Evolutionary conservation across 2,888 invertebrate species (phyloP), one percentile per base, ranked within the genome.

Genomic region (Amorpha juglandis): DNA sequence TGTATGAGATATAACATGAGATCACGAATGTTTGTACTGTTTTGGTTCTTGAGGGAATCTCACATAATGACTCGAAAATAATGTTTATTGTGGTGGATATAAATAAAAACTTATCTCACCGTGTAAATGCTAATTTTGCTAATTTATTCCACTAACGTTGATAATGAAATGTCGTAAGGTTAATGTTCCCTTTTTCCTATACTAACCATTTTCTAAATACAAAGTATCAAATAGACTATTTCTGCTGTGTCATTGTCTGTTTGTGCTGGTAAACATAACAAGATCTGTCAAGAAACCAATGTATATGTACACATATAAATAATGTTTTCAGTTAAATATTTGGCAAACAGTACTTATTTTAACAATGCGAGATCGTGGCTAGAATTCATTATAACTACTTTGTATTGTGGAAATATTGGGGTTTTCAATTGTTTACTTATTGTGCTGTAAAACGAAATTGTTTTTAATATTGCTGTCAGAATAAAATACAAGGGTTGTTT

Each of bases 301-400:
- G 33, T 33, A 14, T 33, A 52, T 27, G 33, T 33, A 14, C 33
- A n/a, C 8, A n/a, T 53, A 14, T 33, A 33, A 53, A 53, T 33
- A 33, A 35, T 33, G 53, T 33, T 35, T 53, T 53, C 53, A 53
- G 33, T 53, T 53, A 53, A 35, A 53, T 53, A n/a, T 53, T 53
- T 53, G n/a, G 1, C 12, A 33, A 33, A 53, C n/a, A n/a, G 33
- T 53, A n/a, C n/a, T 7, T 53, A 3, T n/a, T 53, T 53, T 53
- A 33, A 53, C 35, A 35, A 33, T 53, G 14, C 33, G 53, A 12
- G n/a, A 53, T 33, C 42, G 33, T 35, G 53, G 33, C 33, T 53
- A 14, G 53, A 14, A 33, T 53, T 53, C 8, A 53, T 33, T 27
- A 53, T 33, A n/a, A 53, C 53, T 33, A 33, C n/a, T 42, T 42